Conservation (phyloP, 92 coral and sea anemone species). For the Virgularia gustaviana region DNA sequence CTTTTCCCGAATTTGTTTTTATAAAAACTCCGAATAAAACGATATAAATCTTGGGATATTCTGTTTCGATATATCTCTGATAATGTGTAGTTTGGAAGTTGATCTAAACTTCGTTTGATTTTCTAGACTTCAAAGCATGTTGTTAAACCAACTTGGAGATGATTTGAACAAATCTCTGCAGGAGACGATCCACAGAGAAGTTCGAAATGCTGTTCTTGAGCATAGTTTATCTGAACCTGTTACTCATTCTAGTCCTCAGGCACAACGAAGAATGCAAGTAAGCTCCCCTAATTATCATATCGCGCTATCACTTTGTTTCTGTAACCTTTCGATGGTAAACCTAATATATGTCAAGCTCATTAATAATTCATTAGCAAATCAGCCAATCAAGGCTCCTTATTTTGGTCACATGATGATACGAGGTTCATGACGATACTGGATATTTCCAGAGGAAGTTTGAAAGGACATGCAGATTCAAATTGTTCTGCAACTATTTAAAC, state of each 20-base stretch:
- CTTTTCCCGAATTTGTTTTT: neutral
- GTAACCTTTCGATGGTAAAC: neutral
- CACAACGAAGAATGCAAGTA: constrained; percentile 3
- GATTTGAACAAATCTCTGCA: constrained; percentile 37
- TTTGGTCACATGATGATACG: too few relatives aligned
- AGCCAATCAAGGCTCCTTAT: too few relatives aligned
- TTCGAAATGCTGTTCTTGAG: constrained; percentile 34
- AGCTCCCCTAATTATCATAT: neutral
- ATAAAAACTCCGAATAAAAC: neutral
- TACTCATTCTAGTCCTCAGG: neutral
- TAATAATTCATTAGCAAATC: too few relatives aligned
- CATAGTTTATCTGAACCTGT: constrained; percentile 14
- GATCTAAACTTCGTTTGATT: neutral
- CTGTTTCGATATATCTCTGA: too few relatives aligned
- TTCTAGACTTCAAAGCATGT: constrained; percentile 43
- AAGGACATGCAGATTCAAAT: too few relatives aligned
- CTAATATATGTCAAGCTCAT: too few relatives aligned
- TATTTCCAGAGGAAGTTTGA: too few relatives aligned
- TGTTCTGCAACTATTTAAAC: too few relatives aligned
- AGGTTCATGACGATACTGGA: too few relatives aligned
- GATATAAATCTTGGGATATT: too few relatives aligned
- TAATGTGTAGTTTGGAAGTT: too few relatives aligned
- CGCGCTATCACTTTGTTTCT: neutral
- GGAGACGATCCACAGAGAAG: constrained; percentile 42
- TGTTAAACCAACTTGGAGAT: constrained; percentile 40